Conservation (phyloP, 1,140 invertebrate genomes). For the Amyelois transitella region DNA sequence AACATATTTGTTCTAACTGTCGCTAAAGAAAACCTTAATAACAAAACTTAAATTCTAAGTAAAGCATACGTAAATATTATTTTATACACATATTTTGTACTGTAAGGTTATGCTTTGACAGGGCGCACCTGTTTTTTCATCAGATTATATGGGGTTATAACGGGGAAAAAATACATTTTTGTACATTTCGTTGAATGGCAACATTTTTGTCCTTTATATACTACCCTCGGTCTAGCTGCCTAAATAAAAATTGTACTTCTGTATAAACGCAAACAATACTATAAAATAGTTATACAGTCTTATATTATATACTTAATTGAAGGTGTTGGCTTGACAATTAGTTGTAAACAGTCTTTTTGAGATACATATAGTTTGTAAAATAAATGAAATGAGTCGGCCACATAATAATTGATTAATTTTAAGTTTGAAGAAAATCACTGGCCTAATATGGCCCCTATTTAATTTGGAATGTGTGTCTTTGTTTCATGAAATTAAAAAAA, state of each 20-base stretch:
- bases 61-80: constrained; percentile 64
- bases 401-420: neutral
- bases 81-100: constrained; percentile 67
- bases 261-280: neutral
- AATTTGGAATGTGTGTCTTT: too few species aligned
- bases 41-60: constrained; percentile 56
- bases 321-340: neutral
- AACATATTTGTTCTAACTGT: constrained; percentile 36
- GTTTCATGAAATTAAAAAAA: too few species aligned
- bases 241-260: constrained; percentile 13
- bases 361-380: neutral
- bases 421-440: neutral
- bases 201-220: constrained; percentile 16
- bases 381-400: neutral
- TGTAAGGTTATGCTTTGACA: constrained; percentile 55
- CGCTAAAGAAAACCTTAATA: constrained; percentile 17
- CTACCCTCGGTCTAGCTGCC: constrained; percentile 28
- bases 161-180: constrained; percentile 10
- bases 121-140: constrained; percentile 8
- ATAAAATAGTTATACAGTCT: neutral
- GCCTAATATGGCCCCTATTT: too few species aligned
- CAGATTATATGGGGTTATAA: constrained; percentile 3
- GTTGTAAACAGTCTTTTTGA: neutral
- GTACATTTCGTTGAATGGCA: constrained; percentile 35
- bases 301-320: neutral